These are phyloP conservation scores for Neodontobutis hainanensis DNA, from an alignment of 2,113 vertebrate genomes.

Conservation along the genomic window DNA sequence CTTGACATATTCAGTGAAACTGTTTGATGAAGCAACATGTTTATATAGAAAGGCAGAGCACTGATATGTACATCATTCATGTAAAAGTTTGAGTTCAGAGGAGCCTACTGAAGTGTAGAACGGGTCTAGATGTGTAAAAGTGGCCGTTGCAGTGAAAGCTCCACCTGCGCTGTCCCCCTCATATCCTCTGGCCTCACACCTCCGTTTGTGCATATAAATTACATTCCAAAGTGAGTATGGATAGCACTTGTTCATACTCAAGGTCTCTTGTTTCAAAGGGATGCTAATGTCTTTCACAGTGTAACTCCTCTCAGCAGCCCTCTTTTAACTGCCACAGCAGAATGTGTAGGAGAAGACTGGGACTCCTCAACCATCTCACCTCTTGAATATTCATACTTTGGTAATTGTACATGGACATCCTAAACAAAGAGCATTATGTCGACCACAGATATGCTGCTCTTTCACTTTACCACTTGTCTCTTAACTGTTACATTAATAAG, in stretches of 20 bases:
- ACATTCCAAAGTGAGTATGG: constrained; percentile 75
- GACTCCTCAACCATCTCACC: constrained; percentile 62
- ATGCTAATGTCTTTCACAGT: constrained; percentile 70
- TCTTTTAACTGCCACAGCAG: constrained; percentile 65
- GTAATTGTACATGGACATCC: constrained; percentile 34
- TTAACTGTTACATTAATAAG: constrained; percentile 12
- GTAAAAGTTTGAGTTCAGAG: constrained; percentile 39
- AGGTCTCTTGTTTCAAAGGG: constrained; percentile 78
- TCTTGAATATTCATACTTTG: constrained; percentile 68
- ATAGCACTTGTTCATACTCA: constrained; percentile 67
- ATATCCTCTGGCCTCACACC: constrained; percentile 69
- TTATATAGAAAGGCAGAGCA: constrained; percentile 29
- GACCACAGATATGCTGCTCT: not conserved
- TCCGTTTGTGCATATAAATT: constrained; percentile 74
- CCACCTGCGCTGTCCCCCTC: constrained; percentile 65
- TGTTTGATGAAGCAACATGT: constrained; percentile 24
- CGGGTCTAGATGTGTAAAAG: constrained; percentile 33
- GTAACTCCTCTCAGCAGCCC: constrained; percentile 60
- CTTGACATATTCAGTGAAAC: constrained; percentile 13
- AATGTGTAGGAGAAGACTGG: constrained; percentile 73
- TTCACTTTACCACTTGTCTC: not conserved
- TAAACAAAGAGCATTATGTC: constrained; percentile 35
- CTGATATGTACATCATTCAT: constrained; percentile 25
- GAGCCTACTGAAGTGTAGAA: constrained; percentile 41
- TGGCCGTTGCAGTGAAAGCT: constrained; percentile 49